These are phyloP conservation scores for Micrasema longulum DNA, from an alignment of 1,140 invertebrate genomes.

Conservation along the genomic window DNA sequence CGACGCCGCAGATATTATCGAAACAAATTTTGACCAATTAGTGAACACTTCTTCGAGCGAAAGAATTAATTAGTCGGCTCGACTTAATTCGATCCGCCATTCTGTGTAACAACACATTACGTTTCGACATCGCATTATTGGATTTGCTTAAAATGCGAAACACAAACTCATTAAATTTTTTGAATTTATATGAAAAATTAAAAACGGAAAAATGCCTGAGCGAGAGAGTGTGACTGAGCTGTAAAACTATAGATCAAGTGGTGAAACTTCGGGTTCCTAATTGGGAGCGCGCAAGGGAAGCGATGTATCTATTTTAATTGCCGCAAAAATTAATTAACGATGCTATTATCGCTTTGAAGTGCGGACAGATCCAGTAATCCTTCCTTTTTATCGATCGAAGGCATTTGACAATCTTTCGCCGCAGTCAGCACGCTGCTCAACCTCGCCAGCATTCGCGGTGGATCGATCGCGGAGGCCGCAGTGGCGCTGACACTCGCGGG, in stretches of 20 bases:
- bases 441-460: neutral
- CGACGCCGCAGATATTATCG: conserved; percentile 20
- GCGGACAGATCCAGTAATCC: neutral
- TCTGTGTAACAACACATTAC: conserved; percentile 30
- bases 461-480: neutral
- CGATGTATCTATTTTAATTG: conserved; percentile 12
- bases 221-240: conserved; percentile 33
- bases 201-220: conserved; percentile 31
- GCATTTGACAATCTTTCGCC: too few relatives aligned
- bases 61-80: conserved; percentile 18
- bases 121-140: conserved; percentile 32
- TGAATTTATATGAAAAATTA: conserved; percentile 40
- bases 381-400: too few relatives aligned
- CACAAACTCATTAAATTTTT: conserved; percentile 31
- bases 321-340: conserved; percentile 4
- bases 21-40: conserved; percentile 34
- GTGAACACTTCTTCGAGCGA: conserved; percentile 20
- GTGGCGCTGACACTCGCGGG: conserved; percentile 43
- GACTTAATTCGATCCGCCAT: conserved; percentile 19
- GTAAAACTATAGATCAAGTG: conserved; percentile 30
- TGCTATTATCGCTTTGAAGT: neutral
- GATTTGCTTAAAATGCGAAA: conserved; percentile 38
- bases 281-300: conserved; percentile 7
- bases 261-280: conserved; percentile 13
- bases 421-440: too few relatives aligned